These are phyloP conservation scores for Rhyacophila evoluta DNA, from an alignment of 2,888 invertebrate genomes.

Conservation along the genomic window DNA sequence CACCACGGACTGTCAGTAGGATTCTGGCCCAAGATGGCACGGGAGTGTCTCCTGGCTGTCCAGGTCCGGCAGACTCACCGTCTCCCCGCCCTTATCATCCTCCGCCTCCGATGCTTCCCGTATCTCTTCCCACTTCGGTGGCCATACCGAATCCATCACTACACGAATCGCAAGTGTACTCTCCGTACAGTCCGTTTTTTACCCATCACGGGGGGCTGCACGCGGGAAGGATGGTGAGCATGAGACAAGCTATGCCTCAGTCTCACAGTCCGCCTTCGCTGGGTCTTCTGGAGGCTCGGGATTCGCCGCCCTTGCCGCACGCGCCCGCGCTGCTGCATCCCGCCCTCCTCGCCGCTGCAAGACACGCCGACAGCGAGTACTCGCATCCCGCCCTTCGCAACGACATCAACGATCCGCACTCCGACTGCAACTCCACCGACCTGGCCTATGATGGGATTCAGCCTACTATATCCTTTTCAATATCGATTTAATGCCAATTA, in stretches of 20 bases:
- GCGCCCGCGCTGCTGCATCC: constrained; percentile 89
- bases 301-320: constrained; percentile 87
- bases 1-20: constrained; percentile 89
- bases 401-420: constrained; percentile 87
- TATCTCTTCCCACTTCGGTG: constrained; percentile 93
- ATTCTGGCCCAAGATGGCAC: constrained; percentile 86
- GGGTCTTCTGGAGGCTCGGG: constrained; percentile 76
- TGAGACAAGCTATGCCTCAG: constrained; percentile 58
- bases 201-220: constrained; percentile 69
- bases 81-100: constrained; percentile 82
- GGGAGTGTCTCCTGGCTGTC: constrained; percentile 74
- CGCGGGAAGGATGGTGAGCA: constrained; percentile 57
- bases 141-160: constrained; percentile 97
- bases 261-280: constrained; percentile 74
- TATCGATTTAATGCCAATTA: constrained; percentile 60
- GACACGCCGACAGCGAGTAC: constrained; percentile 87
- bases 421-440: constrained; percentile 92
- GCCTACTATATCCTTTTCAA: constrained; percentile 96
- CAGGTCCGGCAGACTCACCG: constrained; percentile 68
- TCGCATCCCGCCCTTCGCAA: constrained; percentile 68
- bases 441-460: constrained; percentile 92
- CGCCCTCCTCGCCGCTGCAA: constrained; percentile 85
- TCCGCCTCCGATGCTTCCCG: constrained; percentile 86
- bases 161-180: constrained; percentile 94
- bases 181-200: constrained; percentile 92